Conservation (phyloP, 2,113 vertebrate species). For the Callopanchax toddi region DNA sequence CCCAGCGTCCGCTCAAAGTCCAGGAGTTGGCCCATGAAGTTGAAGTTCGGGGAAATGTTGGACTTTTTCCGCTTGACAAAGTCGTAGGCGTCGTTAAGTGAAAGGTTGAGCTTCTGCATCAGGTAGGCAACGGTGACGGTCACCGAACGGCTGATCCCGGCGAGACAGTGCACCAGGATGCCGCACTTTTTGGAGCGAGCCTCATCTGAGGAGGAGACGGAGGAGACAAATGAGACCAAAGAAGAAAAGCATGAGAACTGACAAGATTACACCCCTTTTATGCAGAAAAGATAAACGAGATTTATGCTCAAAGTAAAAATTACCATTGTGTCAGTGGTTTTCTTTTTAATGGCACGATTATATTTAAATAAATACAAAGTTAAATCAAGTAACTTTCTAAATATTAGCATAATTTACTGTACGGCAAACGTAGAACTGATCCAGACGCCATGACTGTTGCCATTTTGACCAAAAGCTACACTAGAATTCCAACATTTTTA, state of each 20-base stretch:
- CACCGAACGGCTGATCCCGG: slow-evolving; percentile 97
- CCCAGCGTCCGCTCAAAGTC: slow-evolving; percentile 99
- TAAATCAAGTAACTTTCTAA: too few relatives aligned
- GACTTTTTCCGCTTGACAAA: slow-evolving; percentile 99
- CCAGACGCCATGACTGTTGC: neutral
- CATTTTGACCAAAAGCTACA: neutral
- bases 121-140: slow-evolving; percentile 98
- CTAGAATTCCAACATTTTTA: too few relatives aligned
- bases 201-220: slow-evolving; percentile 84
- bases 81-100: slow-evolving; percentile 97
- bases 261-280: too few relatives aligned
- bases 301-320: neutral
- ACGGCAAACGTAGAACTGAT: neutral
- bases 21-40: slow-evolving; percentile 99
- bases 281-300: too few relatives aligned
- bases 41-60: slow-evolving; percentile 99
- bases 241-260: neutral
- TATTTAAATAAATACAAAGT: too few relatives aligned
- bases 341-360: too few relatives aligned
- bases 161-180: slow-evolving; percentile 97
- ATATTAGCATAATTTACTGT: too few relatives aligned
- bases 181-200: slow-evolving; percentile 98
- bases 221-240: slow-evolving; percentile 1
- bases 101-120: slow-evolving; percentile 99
- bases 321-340: too few relatives aligned